A percentile compares a stretch with the other conserved stretches of the same genome.
Evolutionary conservation across 2,888 invertebrate species (phyloP).

Genomic region (Drosophila flavopinicola): DNA sequence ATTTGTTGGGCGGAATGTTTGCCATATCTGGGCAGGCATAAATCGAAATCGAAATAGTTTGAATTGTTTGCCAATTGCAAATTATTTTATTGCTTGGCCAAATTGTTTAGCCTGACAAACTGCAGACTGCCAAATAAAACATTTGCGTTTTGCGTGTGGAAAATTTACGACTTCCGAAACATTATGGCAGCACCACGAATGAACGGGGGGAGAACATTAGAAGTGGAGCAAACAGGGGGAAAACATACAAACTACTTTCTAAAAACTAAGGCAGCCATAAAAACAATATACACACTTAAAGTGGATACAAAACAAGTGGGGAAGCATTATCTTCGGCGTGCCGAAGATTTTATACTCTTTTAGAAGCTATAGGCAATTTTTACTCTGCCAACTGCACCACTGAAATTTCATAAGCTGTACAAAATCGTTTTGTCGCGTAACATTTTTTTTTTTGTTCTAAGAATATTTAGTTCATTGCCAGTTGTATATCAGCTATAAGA

Average conservation of each 20-base stretch:
- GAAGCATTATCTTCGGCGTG: too few relatives aligned
- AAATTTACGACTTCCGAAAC: constrained; percentile 73
- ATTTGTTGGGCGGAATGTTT: constrained; percentile 33
- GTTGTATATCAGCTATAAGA: too few relatives aligned
- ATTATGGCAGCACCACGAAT: constrained; percentile 7
- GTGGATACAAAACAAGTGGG: too few relatives aligned
- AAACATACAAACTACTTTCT: constrained; percentile 71
- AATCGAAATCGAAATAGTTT: constrained; percentile 65
- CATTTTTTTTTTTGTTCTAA: too few relatives aligned
- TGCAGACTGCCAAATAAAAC: constrained; percentile 26
- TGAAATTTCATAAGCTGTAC: too few relatives aligned
- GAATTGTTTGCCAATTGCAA: constrained; percentile 76
- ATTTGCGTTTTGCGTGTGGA: constrained; percentile 42
- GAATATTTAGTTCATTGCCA: too few relatives aligned
- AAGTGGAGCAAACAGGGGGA: not conserved
- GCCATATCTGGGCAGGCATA: constrained; percentile 50
- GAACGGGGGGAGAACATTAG: not conserved
- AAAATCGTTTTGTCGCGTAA: too few relatives aligned
- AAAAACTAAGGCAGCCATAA: constrained; percentile 55
- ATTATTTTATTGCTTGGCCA: constrained; percentile 75
- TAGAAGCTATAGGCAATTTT: too few relatives aligned
- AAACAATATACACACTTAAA: constrained; percentile 43
- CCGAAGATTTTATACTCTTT: too few relatives aligned
- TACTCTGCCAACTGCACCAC: too few relatives aligned
- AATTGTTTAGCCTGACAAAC: constrained; percentile 66